Evolutionary conservation across 2,888 invertebrate species (phyloP).

Genomic region (Esperia sulphurella): DNA sequence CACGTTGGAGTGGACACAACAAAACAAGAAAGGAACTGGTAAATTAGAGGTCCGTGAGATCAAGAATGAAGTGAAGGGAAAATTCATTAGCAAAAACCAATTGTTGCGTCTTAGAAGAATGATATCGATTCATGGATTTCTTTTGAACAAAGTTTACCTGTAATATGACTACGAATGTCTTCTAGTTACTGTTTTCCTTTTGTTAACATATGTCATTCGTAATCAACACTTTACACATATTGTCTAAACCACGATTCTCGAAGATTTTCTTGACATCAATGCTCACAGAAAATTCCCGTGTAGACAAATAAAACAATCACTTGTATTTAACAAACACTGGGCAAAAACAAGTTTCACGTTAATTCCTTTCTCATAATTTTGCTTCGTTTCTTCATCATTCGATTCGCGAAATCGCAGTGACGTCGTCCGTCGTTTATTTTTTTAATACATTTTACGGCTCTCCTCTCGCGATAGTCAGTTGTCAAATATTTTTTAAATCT

Average conservation of each 20-base stretch:
- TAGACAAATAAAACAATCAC: slow-evolving; percentile 30
- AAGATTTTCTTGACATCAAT: slow-evolving; percentile 46
- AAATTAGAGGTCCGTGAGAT: slow-evolving; percentile 50
- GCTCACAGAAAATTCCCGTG: slow-evolving; percentile 32
- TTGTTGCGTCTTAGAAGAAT: slow-evolving; percentile 5
- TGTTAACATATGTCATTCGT: slow-evolving; percentile 73
- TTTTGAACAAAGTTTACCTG: slow-evolving; percentile 9
- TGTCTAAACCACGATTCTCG: slow-evolving; percentile 45
- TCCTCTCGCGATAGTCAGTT: no score
- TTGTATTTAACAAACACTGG: slow-evolving; percentile 30
- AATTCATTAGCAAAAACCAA: slow-evolving; percentile 29
- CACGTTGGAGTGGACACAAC: slow-evolving; percentile 19
- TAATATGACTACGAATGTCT: slow-evolving; percentile 21
- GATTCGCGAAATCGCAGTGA: slow-evolving; percentile 27
- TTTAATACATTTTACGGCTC: no score
- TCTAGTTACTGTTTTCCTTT: slow-evolving; percentile 59
- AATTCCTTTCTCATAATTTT: slow-evolving; percentile 37
- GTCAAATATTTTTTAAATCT: no score
- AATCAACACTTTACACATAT: slow-evolving; percentile 73
- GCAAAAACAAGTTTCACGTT: slow-evolving; percentile 37
- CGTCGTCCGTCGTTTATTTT: slow-evolving; percentile 17
- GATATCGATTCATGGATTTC: not conserved
- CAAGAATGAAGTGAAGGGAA: slow-evolving; percentile 49
- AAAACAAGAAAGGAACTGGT: slow-evolving; percentile 34
- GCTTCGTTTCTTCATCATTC: slow-evolving; percentile 20